Evolutionary conservation across 2,888 invertebrate genomes (phyloP), one percentile per base, ranked within the genome.

Genomic region (Zaprionus bogoriensis): DNA sequence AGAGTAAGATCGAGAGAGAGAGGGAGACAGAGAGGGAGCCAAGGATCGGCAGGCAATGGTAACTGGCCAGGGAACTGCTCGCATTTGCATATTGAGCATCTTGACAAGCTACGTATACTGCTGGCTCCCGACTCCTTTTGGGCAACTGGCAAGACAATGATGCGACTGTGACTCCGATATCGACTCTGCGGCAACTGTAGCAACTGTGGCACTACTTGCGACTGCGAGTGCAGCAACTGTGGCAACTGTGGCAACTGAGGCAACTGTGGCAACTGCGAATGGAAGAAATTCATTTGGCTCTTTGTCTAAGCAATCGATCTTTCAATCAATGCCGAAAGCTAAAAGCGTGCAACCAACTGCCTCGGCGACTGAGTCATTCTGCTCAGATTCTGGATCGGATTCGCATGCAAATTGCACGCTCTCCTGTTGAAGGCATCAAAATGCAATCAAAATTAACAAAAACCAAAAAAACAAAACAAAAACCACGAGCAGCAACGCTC

Each of bases 371-470:
- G 32, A 36, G 32, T 36, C 32, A 36, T 17, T 36, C 32, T 36
- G 32, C 7, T 17, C 14, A 48, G 74, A 74, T 74, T 38, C 51
- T 48, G 57, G 63, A 55, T 53, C 58, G 66, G 36, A 70, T 74
- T 36, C 53, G 69, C 58, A 79, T 85, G 79, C 73, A 79, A 79
- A 82, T 82, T 75, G 65, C 61, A 60, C 46, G 57, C 63, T 32
- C 55, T 47, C 51, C 38, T 53, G 61, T 47, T 65, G 72, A 85
- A 80, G 85, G 85, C 87, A 87, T 84, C 88, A 87, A 86, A 86
- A 86, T 87, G 82, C 86, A 86, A 86, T 86, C 86, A 86, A 86
- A 86, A 84, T 88, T 87, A 88, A 79, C 68, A 58, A 76, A 64
- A 67, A 52, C 58, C 14, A 0, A 46, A n/a, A 42, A 17, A 39